Evolutionary conservation across 2,797 vertebrate species (phyloP).

Genomic region (Linurgus olivaceus): DNA sequence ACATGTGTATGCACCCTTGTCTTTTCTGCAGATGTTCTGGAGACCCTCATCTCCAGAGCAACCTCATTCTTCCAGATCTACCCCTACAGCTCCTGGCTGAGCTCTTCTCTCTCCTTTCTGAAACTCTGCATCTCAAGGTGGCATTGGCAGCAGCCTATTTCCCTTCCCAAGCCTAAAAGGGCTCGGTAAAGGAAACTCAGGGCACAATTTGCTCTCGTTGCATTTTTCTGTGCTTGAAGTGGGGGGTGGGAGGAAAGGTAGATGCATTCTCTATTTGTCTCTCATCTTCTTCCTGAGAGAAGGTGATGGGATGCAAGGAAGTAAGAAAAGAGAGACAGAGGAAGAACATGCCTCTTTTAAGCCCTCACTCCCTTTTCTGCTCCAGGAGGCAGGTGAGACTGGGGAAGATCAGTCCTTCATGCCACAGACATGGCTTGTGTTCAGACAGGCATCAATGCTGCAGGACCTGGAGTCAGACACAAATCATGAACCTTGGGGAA

Average conservation of each 20-base stretch:
- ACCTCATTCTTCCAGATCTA: background rate
- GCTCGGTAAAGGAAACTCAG: background rate
- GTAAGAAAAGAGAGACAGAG: background rate
- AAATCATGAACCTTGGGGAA: background rate
- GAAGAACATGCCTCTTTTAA: background rate
- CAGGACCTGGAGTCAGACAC: background rate
- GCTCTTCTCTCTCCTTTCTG: background rate
- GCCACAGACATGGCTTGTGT: background rate
- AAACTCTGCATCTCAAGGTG: background rate
- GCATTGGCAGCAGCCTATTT: background rate
- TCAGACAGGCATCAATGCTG: background rate
- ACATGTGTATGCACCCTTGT: background rate
- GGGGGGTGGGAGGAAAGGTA: background rate
- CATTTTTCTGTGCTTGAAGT: background rate
- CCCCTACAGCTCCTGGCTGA: background rate
- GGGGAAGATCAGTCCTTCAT: background rate
- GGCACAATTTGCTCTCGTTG: background rate
- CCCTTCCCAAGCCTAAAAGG: background rate
- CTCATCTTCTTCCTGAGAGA: background rate
- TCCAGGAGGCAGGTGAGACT: fast-evolving
- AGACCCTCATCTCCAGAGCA: background rate
- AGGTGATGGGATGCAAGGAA: background rate
- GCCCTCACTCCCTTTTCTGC: background rate
- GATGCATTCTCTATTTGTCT: background rate
- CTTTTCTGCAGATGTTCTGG: background rate